Evolutionary conservation across 2,888 invertebrate species (phyloP).

Genomic region (Elysia crispata): DNA sequence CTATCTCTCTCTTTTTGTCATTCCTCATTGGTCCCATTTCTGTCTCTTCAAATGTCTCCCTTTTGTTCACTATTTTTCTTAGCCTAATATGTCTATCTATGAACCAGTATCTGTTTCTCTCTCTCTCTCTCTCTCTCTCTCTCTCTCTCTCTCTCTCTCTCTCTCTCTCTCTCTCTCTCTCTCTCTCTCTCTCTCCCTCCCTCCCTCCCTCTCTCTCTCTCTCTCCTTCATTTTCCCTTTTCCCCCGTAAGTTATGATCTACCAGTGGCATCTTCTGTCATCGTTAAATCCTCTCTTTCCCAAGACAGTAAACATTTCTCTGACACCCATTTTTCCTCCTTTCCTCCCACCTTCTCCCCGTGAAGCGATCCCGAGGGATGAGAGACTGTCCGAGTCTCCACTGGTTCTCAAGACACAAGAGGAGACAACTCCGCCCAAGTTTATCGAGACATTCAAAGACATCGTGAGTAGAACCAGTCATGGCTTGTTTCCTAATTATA

Average conservation of each 20-base stretch:
- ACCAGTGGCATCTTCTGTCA: background rate
- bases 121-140: too few relatives aligned
- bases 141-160: too few relatives aligned
- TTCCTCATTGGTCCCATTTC: too few relatives aligned
- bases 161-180: too few relatives aligned
- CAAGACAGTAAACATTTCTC: background rate
- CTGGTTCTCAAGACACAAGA: slow-evolving; percentile 79
- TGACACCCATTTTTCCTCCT: background rate
- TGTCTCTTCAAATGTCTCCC: too few relatives aligned
- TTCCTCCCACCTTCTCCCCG: background rate
- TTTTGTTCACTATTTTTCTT: too few relatives aligned
- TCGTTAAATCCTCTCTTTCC: background rate
- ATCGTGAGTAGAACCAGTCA: slow-evolving; percentile 75
- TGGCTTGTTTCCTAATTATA: too few relatives aligned
- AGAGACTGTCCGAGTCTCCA: slow-evolving; percentile 70
- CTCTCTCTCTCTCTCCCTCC: too few relatives aligned
- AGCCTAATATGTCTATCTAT: too few relatives aligned
- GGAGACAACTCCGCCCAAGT: slow-evolving; percentile 90
- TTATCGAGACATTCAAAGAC: slow-evolving; percentile 92
- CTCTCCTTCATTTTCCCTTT: background rate
- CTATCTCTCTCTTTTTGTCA: background rate
- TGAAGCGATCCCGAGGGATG: slow-evolving; percentile 64
- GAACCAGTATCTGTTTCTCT: too few relatives aligned
- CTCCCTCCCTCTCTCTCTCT: too few relatives aligned
- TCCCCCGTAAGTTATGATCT: too few relatives aligned